These are phyloP conservation scores for Eustalomyia histrio DNA, from an alignment of 2,888 invertebrate genomes.

Conservation along the genomic window DNA sequence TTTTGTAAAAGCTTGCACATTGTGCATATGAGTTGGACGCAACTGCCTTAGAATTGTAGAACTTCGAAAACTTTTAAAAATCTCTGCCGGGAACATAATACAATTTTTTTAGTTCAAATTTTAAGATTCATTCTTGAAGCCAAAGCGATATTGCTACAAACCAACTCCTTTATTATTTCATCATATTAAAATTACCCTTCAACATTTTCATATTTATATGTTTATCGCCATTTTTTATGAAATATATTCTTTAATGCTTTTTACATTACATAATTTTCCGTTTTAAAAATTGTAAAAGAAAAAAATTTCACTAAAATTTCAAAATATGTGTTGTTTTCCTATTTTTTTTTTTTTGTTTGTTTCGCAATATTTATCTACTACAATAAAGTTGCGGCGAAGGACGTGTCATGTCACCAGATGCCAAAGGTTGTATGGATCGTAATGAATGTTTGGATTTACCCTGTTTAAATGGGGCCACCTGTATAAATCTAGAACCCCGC, in stretches of 20 bases:
- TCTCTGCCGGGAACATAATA: too few relatives aligned
- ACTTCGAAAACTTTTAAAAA: too few relatives aligned
- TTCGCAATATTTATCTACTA: slow-evolving; percentile 9
- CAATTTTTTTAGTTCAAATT: too few relatives aligned
- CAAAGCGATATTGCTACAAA: too few relatives aligned
- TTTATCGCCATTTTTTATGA: background rate
- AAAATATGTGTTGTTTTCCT: slow-evolving; percentile 27
- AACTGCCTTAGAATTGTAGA: too few relatives aligned
- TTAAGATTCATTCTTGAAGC: too few relatives aligned
- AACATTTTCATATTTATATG: background rate
- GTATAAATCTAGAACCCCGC: slow-evolving; percentile 94
- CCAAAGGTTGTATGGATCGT: slow-evolving; percentile 96
- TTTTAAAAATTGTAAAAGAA: background rate
- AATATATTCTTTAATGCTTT: background rate
- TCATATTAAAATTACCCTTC: background rate
- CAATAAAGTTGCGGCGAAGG: slow-evolving; percentile 92
- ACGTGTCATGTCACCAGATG: slow-evolving; percentile 92
- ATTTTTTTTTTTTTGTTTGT: slow-evolving; percentile 42
- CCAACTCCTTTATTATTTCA: too few relatives aligned
- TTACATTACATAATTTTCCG: background rate
- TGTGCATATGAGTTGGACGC: too few relatives aligned
- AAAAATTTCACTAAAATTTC: background rate
- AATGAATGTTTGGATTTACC: slow-evolving; percentile 97
- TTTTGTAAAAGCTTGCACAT: too few relatives aligned
- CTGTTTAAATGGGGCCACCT: slow-evolving; percentile 95